phyloP scores from a whole-genome alignment of 2,113 vertebrate species.

The Epinephelus cyanopodus region DNA sequence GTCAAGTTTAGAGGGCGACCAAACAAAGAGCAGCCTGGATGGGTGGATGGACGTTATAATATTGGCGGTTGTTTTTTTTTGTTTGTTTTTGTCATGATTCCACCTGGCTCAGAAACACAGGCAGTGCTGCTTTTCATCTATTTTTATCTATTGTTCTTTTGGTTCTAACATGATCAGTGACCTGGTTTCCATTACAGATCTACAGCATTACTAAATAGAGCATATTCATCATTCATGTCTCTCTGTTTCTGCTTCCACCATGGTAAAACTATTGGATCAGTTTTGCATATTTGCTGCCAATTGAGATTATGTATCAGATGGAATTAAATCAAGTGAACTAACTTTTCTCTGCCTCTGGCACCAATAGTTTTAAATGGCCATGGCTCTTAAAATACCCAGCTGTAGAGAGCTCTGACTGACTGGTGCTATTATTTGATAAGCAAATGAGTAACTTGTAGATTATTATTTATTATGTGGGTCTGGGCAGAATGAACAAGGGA shows the following conservation, averaged over 20 bases:
- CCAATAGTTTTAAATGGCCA: not conserved
- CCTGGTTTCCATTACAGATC: slow-evolving; percentile 15
- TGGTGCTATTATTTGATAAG: not conserved
- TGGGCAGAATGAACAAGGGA: not conserved
- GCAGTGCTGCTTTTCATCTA: slow-evolving; percentile 5
- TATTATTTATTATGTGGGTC: not conserved
- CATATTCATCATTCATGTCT: not conserved
- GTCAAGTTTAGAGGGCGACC: not conserved
- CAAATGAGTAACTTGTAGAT: not conserved
- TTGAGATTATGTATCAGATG: not conserved
- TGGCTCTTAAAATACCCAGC: not conserved
- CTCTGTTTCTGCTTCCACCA: not conserved
- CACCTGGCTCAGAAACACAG: slow-evolving; percentile 8
- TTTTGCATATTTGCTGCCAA: slow-evolving; percentile 25
- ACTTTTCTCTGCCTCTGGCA: slow-evolving; percentile 4
- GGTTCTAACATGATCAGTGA: slow-evolving; percentile 13
- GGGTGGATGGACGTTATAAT: not conserved
- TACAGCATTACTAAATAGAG: slow-evolving; percentile 18
- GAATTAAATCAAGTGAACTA: slow-evolving; percentile 20
- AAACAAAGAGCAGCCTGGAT: not conserved
- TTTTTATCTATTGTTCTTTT: slow-evolving; percentile 32
- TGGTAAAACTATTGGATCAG: not conserved
- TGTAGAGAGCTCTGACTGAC: not conserved
- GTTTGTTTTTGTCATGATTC: not conserved
- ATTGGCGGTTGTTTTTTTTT: too few species aligned